Evolutionary conservation across 2,113 vertebrate genomes (phyloP).

Genomic region (Ariopsis seemanni): DNA sequence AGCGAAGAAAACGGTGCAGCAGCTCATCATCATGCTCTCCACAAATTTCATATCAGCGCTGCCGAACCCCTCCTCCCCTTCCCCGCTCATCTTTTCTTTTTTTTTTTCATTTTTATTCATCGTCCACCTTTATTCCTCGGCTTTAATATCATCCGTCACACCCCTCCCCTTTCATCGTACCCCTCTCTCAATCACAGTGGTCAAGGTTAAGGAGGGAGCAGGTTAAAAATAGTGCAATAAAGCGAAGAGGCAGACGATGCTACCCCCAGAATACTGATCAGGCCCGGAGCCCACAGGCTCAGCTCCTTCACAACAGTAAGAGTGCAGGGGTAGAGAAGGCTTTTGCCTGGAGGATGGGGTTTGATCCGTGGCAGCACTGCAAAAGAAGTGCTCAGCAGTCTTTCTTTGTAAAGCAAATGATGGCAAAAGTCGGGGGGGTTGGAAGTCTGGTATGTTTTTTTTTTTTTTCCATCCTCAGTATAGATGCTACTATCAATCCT

Average conservation of each 20-base stretch:
- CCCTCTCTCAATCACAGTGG: slow-evolving; percentile 49
- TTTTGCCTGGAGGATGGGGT: background rate
- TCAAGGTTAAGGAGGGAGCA: slow-evolving; percentile 59
- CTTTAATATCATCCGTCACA: slow-evolving; percentile 41
- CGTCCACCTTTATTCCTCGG: slow-evolving; percentile 29
- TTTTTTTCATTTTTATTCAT: slow-evolving; percentile 26
- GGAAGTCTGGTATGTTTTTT: background rate
- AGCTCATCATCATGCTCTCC: slow-evolving; percentile 13
- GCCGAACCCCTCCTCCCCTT: background rate
- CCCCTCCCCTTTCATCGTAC: slow-evolving; percentile 29
- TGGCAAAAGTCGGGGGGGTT: background rate
- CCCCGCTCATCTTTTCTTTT: background rate
- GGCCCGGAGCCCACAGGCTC: slow-evolving; percentile 14
- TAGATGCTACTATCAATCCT: background rate
- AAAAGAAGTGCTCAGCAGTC: background rate
- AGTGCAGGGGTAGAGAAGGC: slow-evolving; percentile 6
- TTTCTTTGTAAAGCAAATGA: background rate
- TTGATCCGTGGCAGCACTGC: slow-evolving; percentile 17
- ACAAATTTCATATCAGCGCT: background rate
- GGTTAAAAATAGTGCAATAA: slow-evolving; percentile 61
- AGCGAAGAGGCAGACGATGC: slow-evolving; percentile 54
- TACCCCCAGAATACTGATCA: slow-evolving; percentile 51
- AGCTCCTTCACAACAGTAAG: background rate
- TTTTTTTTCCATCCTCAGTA: background rate
- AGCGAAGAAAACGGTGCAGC: background rate